These are phyloP conservation scores for Drosophila arawakana DNA, from an alignment of 1,140 invertebrate genomes.

Conservation along the genomic window DNA sequence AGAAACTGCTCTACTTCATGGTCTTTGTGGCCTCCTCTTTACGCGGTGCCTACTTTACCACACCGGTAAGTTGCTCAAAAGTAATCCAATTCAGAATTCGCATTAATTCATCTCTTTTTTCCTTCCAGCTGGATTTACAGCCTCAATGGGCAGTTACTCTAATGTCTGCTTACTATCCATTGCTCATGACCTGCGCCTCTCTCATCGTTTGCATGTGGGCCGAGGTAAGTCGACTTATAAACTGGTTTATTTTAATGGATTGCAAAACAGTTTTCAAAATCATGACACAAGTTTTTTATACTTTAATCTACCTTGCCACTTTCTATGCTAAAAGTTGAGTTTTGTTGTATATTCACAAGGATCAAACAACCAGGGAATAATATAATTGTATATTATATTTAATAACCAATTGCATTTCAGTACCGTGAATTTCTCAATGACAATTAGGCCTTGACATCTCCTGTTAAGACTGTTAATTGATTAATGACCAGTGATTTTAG, in stretches of 20 bases:
- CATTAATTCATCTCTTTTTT: slow-evolving; percentile 20
- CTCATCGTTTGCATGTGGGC: slow-evolving; percentile 98
- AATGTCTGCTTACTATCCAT: slow-evolving; percentile 95
- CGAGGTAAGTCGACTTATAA: slow-evolving; percentile 88
- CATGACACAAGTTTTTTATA: no score
- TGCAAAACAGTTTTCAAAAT: not conserved
- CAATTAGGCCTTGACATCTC: no score
- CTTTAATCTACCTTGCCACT: no score
- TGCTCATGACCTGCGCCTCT: slow-evolving; percentile 94
- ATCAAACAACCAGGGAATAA: no score
- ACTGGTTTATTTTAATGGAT: not conserved
- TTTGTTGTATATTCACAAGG: no score
- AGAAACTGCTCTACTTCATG: slow-evolving; percentile 95
- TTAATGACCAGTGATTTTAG: no score
- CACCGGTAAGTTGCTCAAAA: slow-evolving; percentile 88
- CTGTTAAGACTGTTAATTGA: no score
- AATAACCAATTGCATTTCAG: no score
- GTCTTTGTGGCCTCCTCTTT: slow-evolving; percentile 94
- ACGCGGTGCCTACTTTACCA: slow-evolving; percentile 95
- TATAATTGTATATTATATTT: no score
- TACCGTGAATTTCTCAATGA: no score
- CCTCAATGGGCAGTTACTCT: slow-evolving; percentile 93
- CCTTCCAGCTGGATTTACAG: slow-evolving; percentile 89
- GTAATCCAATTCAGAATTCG: not conserved
- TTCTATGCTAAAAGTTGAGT: no score